Evolutionary conservation across 2,888 invertebrate genomes (phyloP), one percentile per base, ranked within the genome.

Genomic region (Synanthedon myopaeformis): DNA sequence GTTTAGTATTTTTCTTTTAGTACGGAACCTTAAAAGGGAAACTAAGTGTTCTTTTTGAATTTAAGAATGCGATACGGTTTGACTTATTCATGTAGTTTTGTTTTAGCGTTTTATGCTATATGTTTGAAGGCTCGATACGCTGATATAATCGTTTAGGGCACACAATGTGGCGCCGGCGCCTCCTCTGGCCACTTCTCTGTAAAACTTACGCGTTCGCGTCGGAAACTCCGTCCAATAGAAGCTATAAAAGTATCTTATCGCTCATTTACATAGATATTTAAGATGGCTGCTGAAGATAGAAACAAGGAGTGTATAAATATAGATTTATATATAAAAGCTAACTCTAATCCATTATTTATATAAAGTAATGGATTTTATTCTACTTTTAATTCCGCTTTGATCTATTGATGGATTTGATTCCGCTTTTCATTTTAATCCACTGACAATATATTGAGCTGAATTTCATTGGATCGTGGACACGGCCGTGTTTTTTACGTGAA

Each of bases 31-130:
- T 35, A 35, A 10, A 35, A 35, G 35, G 35, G 35, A 28, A 28
- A 6, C 8, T 28, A 28, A 28, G 28, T 28, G 28, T 28, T 28
- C 2, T 35, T 35, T 10, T 35, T 35, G 35, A 35, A 35, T 10
- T 35, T 10, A 6, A 35, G 35, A 35, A 35, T 35, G 35, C 35
- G 2, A 35, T 35, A 10, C 35, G 35, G 10, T 35, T 67, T 74
- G 72, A 70, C 69, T 75, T 74, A 79, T 79, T 76, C 76, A 76
- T 72, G 45, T 42, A n/a, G 45, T 45, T 45, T 45, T 1, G 14
- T 14, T 13, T 45, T 45, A 45, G 45, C 1, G 45, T 45, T 35
- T 52, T 13, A 42, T 41, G 49, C 53, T 53, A 69, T 70, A 65
- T 59, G 61, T 62, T 55, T 57, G 63, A 61, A 64, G 62, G 59